These are phyloP conservation scores for Agrypnus murinus DNA, from an alignment of 2,888 invertebrate genomes.

Conservation along the genomic window DNA sequence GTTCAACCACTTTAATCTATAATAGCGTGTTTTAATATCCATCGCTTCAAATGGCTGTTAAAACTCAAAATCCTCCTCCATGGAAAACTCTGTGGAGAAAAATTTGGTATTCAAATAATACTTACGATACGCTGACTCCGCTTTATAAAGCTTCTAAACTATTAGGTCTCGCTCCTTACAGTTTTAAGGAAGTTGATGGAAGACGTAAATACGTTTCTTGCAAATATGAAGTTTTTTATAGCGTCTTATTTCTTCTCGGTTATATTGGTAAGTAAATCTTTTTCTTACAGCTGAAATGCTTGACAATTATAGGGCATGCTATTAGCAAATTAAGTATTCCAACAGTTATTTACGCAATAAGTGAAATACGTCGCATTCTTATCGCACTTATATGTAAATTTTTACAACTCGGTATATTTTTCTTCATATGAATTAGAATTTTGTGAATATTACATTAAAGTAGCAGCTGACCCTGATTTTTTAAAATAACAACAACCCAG, in stretches of 20 bases:
- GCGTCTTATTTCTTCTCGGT: conserved; percentile 31
- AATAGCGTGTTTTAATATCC: no score
- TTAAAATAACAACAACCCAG: no score
- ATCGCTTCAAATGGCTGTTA: not conserved
- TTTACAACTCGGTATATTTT: no score
- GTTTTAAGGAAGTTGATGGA: conserved; percentile 25
- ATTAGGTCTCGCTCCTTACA: conserved; percentile 45
- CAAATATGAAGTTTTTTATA: conserved; percentile 38
- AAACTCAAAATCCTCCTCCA: not conserved
- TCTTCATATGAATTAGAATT: no score
- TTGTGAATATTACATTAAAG: no score
- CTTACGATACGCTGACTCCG: conserved; percentile 49
- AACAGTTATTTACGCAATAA: no score
- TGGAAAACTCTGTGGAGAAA: conserved; percentile 24
- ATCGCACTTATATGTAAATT: no score
- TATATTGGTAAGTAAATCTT: conserved; percentile 46
- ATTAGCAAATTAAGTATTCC: no score
- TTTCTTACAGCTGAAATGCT: not conserved
- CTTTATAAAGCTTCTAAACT: conserved; percentile 45
- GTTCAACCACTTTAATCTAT: no score
- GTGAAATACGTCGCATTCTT: no score
- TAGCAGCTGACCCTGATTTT: no score
- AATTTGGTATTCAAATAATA: conserved; percentile 30
- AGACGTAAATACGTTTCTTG: conserved; percentile 34
- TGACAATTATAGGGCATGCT: no score